These are phyloP conservation scores for Silurus meridionalis DNA, from an alignment of 2,113 vertebrate genomes.

Conservation along the genomic window DNA sequence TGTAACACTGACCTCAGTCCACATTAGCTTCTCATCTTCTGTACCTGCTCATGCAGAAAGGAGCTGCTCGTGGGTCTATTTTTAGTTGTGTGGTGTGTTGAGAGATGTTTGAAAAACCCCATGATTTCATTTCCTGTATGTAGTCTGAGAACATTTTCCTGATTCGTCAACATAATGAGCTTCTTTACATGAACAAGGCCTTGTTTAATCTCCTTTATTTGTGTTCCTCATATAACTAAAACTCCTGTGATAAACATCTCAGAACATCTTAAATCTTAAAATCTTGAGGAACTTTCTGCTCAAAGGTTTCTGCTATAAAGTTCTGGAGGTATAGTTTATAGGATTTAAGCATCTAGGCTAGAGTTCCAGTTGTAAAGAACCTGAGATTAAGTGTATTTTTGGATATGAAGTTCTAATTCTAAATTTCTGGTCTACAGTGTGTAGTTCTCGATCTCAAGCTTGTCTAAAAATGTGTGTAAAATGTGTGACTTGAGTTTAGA, in stretches of 20 bases:
- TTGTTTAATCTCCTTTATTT: neutral
- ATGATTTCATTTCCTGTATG: neutral
- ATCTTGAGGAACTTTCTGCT: neutral
- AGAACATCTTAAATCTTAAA: neutral
- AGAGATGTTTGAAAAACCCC: neutral
- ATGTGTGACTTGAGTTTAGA: too few relatives aligned
- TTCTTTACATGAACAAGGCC: neutral
- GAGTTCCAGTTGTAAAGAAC: neutral
- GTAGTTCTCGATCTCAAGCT: neutral
- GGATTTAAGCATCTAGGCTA: neutral
- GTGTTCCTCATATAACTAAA: neutral
- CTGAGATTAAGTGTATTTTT: neutral
- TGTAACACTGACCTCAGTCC: conserved; percentile 3
- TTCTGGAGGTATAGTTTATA: neutral
- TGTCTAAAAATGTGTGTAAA: too few relatives aligned
- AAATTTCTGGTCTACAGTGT: neutral
- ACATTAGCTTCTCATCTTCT: neutral
- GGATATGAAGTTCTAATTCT: neutral
- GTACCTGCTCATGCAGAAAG: neutral
- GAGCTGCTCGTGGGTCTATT: neutral
- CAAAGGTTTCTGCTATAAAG: neutral
- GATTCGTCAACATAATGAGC: neutral
- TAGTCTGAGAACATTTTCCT: neutral
- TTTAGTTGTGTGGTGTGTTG: neutral
- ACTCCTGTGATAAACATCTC: neutral